Base-by-base conservation (phyloP, 2,797 vertebrate genomes). In the Sebastes trivittatus region DNA sequence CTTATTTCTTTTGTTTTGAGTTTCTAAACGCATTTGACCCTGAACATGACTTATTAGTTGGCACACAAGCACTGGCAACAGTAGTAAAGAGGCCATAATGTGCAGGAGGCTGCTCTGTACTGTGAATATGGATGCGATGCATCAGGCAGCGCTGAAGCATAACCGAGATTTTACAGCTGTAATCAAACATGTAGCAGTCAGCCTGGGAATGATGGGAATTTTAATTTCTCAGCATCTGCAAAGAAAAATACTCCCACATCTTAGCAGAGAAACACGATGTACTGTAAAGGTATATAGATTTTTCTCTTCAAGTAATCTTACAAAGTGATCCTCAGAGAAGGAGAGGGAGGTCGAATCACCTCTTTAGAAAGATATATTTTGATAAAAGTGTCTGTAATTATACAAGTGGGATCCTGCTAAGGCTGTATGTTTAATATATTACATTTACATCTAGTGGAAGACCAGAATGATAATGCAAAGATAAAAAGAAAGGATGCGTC, bases 111-210 rank as follows among this genome's bases (percentile, higher is more conserved):
- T 42, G 75, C 49, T 72, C 67, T 81, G 77, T 62, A 75, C 68
- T 76, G 85, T 85, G 74, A 87, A 80, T 88, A 78, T 68, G 65
- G 74, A 83, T 86, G 75, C 70, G 83, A 82, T 71, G 76, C 64
- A 82, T 77, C 70, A 68, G 63, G 67, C 77, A 58, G 82, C 81
- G 25, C 25, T 30, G 78, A 75, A 75, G 85, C 80, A 63, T 67
- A 86, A 72, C 82, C 11, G 29, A 30, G 76, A 74, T 83, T 90
- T 88, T 85, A 87, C 82, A 83, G 83, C 84, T 80, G 88, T 77
- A 88, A 93, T 92, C 86, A 90, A 91, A 91, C 88, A 84, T 36
- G 49, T 46, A 25, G 73, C 64, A 65, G 72, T 75, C 84, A 81
- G 63, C 65, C 75, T 85, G 75, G 70, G 72, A 90, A 82, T 55